Evolutionary conservation across 2,113 vertebrate genomes (phyloP), one percentile per base, ranked within the genome.

Genomic region (Barbus barbus): DNA sequence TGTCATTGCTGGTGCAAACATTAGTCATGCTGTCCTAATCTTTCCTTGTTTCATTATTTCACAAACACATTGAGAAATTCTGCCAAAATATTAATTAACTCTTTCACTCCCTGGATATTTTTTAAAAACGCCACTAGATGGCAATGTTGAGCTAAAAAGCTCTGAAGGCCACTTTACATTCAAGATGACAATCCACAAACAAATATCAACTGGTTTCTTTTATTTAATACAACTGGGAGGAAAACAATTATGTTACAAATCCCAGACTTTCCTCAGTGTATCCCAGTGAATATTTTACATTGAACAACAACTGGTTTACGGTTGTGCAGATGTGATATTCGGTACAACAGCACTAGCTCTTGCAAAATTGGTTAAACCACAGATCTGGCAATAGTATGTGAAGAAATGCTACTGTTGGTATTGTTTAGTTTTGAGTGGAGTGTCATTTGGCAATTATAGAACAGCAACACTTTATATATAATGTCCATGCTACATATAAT

Each of bases 91-190:
- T 18, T 69, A 6, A 63, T 14, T 28, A 63, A 63, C 20, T 58
- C 2, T 20, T 53, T 53, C 51, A 33, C 28, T 67, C 2, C 28
- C 65, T 20, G 65, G 65, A 36, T 28, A 73, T 2, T n/a, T 24
- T 6, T 16, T 13, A 12, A n/a, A n/a, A 69, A 48, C 8, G 33
- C 61, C 87, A 86, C 80, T 76, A 85, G 87, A 81, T 79, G 87
- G 85, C 85, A 83, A 60, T 88, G 71, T 83, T 85, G 79, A 80
- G 51, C 81, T 51, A 48, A 79, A 2, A 63, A 4, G 12, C 53
- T 63, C 20, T 1, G 22, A 20, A n/a, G 65, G n/a, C 26, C 14
- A 48, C n/a, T n/a, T n/a, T n/a, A 72, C 38, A 26, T 46, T 73
- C 24, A 73, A 14, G 38, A 24, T 73, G 6, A 73, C n/a, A 13